Conservation (phyloP, 2,888 invertebrate genomes). For the Phyllotreta cruciferae region DNA sequence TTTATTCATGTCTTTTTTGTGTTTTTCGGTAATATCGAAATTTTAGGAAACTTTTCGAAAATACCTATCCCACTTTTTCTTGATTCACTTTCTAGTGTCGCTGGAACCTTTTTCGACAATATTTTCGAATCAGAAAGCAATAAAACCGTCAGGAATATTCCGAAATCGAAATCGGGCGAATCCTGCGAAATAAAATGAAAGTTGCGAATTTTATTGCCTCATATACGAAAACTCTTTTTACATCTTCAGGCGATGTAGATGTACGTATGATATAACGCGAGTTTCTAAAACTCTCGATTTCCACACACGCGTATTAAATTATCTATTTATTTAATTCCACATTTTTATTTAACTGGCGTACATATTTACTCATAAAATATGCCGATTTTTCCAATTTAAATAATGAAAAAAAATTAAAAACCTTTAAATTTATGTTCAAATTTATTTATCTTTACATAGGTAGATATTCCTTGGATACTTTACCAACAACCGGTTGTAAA, state of each 20-base stretch:
- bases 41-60: no score
- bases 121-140: slow-evolving; percentile 9
- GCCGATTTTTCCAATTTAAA: no score
- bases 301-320: not conserved
- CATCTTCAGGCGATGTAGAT: slow-evolving; percentile 9
- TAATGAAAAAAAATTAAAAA: no score
- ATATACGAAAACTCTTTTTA: slow-evolving; percentile 14
- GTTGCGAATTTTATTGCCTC: slow-evolving; percentile 18
- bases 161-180: slow-evolving; percentile 13
- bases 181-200: slow-evolving; percentile 3
- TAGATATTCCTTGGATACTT: no score
- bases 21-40: no score
- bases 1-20: no score
- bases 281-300: slow-evolving; percentile 18
- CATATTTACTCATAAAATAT: no score
- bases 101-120: not conserved
- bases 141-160: slow-evolving; percentile 5
- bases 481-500: no score
- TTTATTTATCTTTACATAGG: no score
- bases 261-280: slow-evolving; percentile 11
- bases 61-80: not conserved
- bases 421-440: no score
- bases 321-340: no score
- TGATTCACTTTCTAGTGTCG: not conserved
- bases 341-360: no score